Percentiles rank a stretch among this genome's conserved stretches.
These are phyloP conservation scores for Otolemur crassicaudatus DNA, from an alignment of 2,797 vertebrate species.

Conservation along the genomic window DNA sequence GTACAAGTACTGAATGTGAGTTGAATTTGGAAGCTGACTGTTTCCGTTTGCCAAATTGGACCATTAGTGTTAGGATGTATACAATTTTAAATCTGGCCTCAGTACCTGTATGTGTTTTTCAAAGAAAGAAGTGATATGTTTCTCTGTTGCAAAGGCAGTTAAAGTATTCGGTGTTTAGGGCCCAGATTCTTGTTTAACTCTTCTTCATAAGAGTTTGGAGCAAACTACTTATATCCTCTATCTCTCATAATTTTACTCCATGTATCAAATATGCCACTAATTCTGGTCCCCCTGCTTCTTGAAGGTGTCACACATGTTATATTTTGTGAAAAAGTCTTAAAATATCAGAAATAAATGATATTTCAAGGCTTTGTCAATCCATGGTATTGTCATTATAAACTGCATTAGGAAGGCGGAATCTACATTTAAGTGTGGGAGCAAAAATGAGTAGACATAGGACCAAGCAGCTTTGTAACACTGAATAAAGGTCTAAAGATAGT, in stretches of 20 bases:
- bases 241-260: neutral
- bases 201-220: conserved; percentile 31
- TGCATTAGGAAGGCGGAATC: conserved; percentile 10
- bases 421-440: neutral
- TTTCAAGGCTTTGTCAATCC: conserved; percentile 33
- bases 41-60: neutral
- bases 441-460: neutral
- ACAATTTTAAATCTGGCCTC: conserved; percentile 48
- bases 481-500: neutral
- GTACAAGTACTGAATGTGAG: neutral
- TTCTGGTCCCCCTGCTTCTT: neutral
- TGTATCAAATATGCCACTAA: conserved; percentile 6
- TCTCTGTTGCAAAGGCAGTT: conserved; percentile 11
- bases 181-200: neutral
- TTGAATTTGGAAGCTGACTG: conserved; percentile 44
- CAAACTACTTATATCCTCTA: neutral
- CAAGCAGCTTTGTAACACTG: neutral
- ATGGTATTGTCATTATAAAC: neutral
- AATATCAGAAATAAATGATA: conserved; percentile 24
- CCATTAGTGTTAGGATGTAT: neutral
- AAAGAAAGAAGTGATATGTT: neutral
- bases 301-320: neutral
- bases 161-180: neutral
- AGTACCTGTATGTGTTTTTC: conserved; percentile 11
- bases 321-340: neutral